phyloP scores from a whole-genome alignment of 2,797 vertebrate species.

The Anabacerthia variegaticeps region DNA sequence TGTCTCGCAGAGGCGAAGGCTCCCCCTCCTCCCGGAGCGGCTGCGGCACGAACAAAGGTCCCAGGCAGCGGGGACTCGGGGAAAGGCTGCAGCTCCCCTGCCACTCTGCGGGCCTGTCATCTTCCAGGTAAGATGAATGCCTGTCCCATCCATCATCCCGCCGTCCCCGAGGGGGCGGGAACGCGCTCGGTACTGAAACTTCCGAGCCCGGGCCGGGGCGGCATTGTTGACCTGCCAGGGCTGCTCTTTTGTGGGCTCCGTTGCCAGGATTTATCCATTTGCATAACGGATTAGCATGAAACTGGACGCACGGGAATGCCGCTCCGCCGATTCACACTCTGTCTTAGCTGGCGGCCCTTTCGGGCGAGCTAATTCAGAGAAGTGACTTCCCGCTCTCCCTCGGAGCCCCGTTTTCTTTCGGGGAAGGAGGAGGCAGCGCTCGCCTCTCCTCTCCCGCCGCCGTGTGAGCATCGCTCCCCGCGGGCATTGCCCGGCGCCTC shows the following conservation, averaged over 20 bases:
- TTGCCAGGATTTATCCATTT: constrained; percentile 44
- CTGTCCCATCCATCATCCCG: constrained; percentile 57
- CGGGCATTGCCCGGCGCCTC: too few relatives aligned
- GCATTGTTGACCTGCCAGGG: constrained; percentile 49
- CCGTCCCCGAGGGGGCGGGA: constrained; percentile 30
- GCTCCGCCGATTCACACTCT: neutral
- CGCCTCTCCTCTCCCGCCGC: neutral
- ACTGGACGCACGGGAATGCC: neutral
- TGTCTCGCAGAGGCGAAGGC: neutral
- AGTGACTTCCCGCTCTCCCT: neutral
- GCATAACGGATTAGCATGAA: constrained; percentile 53
- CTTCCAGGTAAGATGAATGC: constrained; percentile 68
- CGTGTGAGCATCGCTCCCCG: neutral
- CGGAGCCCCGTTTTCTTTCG: neutral
- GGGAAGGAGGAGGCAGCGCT: too few relatives aligned
- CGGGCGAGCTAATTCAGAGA: neutral
- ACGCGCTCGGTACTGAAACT: constrained; percentile 44
- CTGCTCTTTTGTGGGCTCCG: constrained; percentile 56
- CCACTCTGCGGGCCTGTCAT: constrained; percentile 2
- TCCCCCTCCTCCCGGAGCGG: neutral
- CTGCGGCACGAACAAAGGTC: constrained; percentile 1
- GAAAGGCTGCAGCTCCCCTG: neutral
- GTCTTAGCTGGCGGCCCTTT: neutral
- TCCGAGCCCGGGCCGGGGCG: constrained; percentile 40
- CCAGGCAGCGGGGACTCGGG: neutral